Base-by-base conservation (phyloP, 2,888 invertebrate genomes). In the Ennomos quercinarius region DNA sequence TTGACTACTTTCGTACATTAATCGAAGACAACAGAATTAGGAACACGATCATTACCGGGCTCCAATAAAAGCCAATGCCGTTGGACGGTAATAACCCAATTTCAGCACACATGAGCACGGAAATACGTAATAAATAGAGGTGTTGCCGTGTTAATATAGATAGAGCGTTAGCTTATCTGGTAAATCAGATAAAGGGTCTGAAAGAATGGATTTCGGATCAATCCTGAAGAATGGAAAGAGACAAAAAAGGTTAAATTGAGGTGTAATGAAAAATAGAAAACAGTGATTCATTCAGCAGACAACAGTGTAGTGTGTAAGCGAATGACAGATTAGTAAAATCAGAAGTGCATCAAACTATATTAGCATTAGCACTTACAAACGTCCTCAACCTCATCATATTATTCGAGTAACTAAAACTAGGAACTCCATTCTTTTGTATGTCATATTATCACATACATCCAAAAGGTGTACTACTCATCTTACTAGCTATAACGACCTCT, bases 101-200 rank as follows among this genome's bases (percentile, higher is more conserved):
- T 63, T 64, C 52, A 37, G 51, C 39, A 50, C 45, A 12, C 54
- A 60, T 65, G 63, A 67, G 58, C 69, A 67, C 47, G 51, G 64
- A 62, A 67, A 58, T 50, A 50, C 57, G 68, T 62, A 74, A 71
- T 75, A 73, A 71, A 75, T 74, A 74, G 64, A 72, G 69, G 71
- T 71, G 71, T 61, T 52, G 55, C 47, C 54, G 46, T 46, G 54
- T 70, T 69, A 67, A 66, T 51, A 52, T 43, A 59, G 56, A 17
- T n/a, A n/a, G n/a, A 67, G 51, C 73, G 74, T 76, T 78, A 71
- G 64, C 67, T 65, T 77, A 78, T 78, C 72, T 70, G 66, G 48
- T 38, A 67, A 70, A 74, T 74, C 72, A 70, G 61, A 69, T 64
- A 67, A 74, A 72, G 71, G 69, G 47, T 42, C 72, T 66, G 64